phyloP scores from a whole-genome alignment of 2,113 vertebrate species.

The Phalacrocorax aristotelis region DNA sequence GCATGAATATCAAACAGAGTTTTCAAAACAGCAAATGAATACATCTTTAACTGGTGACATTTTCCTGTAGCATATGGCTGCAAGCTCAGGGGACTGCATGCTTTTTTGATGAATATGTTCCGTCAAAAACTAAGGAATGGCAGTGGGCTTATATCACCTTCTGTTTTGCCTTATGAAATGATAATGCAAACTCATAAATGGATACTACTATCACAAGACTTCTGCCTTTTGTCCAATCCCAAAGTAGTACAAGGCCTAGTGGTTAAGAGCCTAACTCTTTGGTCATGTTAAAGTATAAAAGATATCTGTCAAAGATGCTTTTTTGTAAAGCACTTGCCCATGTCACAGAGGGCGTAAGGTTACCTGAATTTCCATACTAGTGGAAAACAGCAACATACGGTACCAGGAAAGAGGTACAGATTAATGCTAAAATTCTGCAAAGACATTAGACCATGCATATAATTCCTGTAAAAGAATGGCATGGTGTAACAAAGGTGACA shows the following conservation, averaged over 20 bases:
- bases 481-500: background rate
- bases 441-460: background rate
- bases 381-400: slow-evolving; percentile 47
- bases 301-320: slow-evolving; percentile 49
- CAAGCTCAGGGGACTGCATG: slow-evolving; percentile 90
- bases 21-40: slow-evolving; percentile 94
- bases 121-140: slow-evolving; percentile 88
- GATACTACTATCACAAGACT: slow-evolving; percentile 69
- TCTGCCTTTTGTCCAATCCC: slow-evolving; percentile 70
- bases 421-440: background rate
- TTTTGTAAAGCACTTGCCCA: slow-evolving; percentile 41
- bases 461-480: background rate
- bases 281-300: slow-evolving; percentile 53
- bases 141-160: slow-evolving; percentile 87
- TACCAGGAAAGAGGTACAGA: background rate
- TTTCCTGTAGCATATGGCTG: slow-evolving; percentile 94
- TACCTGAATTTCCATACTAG: slow-evolving; percentile 50
- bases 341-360: background rate
- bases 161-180: slow-evolving; percentile 95
- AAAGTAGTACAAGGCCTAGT: slow-evolving; percentile 48
- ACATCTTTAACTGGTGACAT: slow-evolving; percentile 98
- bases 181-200: slow-evolving; percentile 84
- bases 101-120: slow-evolving; percentile 96
- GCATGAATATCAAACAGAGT: slow-evolving; percentile 93
- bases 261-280: slow-evolving; percentile 55